A percentile compares a stretch with the other conserved stretches of the same genome.
These are phyloP conservation scores for Parapristionchus giblindavisi DNA, from an alignment of 2,888 invertebrate genomes.

Conservation along the genomic window DNA sequence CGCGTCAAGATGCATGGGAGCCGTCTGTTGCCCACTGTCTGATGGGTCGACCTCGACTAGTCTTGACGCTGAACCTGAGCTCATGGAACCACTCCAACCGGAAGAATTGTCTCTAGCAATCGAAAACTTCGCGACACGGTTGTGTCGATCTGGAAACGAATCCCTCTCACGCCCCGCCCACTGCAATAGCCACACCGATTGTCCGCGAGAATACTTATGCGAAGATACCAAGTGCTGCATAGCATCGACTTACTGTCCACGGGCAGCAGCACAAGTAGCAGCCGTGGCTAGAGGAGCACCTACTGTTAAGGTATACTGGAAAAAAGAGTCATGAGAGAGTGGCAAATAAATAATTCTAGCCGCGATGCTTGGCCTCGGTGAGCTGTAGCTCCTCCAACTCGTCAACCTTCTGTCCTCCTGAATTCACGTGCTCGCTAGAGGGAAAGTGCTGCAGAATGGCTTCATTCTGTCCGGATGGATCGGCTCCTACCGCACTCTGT, in stretches of 20 bases:
- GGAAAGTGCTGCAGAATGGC: slow-evolving; percentile 53
- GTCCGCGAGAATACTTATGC: slow-evolving; percentile 43
- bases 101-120: too few relatives aligned
- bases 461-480: slow-evolving; percentile 54
- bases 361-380: slow-evolving; percentile 47
- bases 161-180: slow-evolving; percentile 38
- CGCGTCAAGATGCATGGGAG: slow-evolving; percentile 53
- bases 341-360: slow-evolving; percentile 35
- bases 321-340: slow-evolving; percentile 36
- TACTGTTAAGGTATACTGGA: slow-evolving; percentile 38
- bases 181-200: slow-evolving; percentile 37
- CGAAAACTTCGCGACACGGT: neutral
- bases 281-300: slow-evolving; percentile 5
- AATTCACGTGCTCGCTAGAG: slow-evolving; percentile 53
- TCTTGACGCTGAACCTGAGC: neutral
- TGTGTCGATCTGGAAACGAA: slow-evolving; percentile 40
- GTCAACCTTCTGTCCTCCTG: slow-evolving; percentile 51
- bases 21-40: slow-evolving; percentile 55
- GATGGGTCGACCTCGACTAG: slow-evolving; percentile 25
- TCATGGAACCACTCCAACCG: neutral
- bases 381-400: slow-evolving; percentile 46
- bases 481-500: slow-evolving; percentile 53
- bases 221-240: slow-evolving; percentile 42
- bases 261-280: neutral
- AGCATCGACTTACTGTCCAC: slow-evolving; percentile 1